Evolutionary conservation across 2,797 vertebrate species (phyloP).

Genomic region (Amblyraja radiata): DNA sequence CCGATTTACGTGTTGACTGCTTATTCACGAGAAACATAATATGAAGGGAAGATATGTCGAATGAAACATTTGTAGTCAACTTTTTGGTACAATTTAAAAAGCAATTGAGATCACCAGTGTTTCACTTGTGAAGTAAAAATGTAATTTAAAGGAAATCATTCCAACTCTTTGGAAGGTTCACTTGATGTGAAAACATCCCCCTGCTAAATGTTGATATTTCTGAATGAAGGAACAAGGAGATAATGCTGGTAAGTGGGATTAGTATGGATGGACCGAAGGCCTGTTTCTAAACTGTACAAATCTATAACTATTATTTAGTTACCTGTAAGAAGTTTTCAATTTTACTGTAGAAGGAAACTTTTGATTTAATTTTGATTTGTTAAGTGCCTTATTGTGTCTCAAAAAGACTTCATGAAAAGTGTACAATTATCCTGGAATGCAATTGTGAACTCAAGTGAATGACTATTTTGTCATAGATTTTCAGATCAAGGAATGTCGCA

Average conservation of each 20-base stretch:
- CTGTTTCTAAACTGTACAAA: no score
- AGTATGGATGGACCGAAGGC: no score
- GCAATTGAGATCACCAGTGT: not conserved
- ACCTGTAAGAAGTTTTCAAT: no score
- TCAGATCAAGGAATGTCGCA: not conserved
- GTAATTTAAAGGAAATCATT: not conserved
- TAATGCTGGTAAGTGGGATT: no score
- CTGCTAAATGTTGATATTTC: not conserved
- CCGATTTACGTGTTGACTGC: no score
- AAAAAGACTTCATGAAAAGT: no score
- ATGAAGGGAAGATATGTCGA: not conserved
- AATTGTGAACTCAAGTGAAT: not conserved
- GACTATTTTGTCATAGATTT: not conserved
- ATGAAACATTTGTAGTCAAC: not conserved
- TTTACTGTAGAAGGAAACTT: no score
- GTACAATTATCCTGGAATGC: no score
- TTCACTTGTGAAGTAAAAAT: not conserved
- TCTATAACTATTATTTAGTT: no score
- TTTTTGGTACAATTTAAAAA: not conserved
- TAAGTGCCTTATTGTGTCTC: no score
- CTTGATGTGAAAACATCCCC: not conserved
- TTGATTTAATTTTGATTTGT: no score
- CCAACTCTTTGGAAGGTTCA: not conserved
- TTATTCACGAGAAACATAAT: not conserved
- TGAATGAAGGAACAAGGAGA: not conserved